Evolutionary conservation across 2,797 vertebrate species (phyloP), one percentile per base, ranked within the genome.

Genomic region (Trachops cirrhosus): DNA sequence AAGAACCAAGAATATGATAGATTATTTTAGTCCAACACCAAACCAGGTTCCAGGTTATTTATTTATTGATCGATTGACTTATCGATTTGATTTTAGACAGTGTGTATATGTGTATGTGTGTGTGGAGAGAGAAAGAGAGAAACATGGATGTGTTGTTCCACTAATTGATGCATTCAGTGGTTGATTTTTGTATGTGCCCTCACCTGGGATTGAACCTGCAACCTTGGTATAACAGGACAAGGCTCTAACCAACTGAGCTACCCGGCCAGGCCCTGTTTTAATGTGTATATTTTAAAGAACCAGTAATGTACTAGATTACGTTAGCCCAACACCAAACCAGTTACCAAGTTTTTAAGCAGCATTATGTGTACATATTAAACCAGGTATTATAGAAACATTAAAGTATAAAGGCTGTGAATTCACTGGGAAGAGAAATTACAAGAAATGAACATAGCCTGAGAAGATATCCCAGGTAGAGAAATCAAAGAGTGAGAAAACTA

Each of bases 401-500:
- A 94, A 89, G 80, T 89, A 46, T 16, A 32, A 41, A 77, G 48
- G 37, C 14, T 67, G 18, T 74, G 32, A 82, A 82, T 94, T 91
- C 29, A 85, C 82, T 70, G 87, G 77, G 21, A 80, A 95, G 44
- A 94, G 48, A 88, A 97, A 91, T 87, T 64, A 92, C 68, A 54
- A 37, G 32, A 86, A 96, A 57, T 59, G 21, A 96, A 41, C 8
- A 10, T 5, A 93, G n/a, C 9, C 16, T 85, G 84, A 50, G 54
- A 90, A 84, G 24, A 74, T n/a, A 68, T 39, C 82, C 34, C 46
- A 92, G 26, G 39, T 9, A 59, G 52, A 93, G 34, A 92, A 88
- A 74, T 44, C 57, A 78, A 71, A 87, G 32, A 54, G 9, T 44
- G 46, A 67, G 37, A 48, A 82, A 71, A 89, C 48, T 70, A 67